Evolutionary conservation across 2,113 vertebrate species (phyloP).

Genomic region (Canis aureus): DNA sequence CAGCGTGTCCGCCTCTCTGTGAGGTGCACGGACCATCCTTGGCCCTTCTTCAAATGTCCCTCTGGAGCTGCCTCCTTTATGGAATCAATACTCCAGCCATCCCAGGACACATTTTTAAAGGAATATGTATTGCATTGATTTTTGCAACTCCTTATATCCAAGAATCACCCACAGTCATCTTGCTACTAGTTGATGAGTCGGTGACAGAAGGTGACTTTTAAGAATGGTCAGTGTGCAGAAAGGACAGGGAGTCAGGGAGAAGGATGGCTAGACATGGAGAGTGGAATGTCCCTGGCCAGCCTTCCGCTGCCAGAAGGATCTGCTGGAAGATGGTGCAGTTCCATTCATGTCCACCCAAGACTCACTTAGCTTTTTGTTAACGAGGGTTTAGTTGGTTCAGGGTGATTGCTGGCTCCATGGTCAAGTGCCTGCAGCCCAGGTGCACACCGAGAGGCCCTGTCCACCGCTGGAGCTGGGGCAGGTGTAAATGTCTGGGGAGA

Average conservation of each 20-base stretch:
- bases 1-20: neutral
- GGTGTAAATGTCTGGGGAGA: neutral
- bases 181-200: slow-evolving; percentile 34
- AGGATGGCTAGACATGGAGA: neutral
- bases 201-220: slow-evolving; percentile 13
- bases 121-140: slow-evolving; percentile 71
- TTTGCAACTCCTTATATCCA: slow-evolving; percentile 58
- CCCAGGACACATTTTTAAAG: slow-evolving; percentile 64
- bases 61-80: slow-evolving; percentile 42
- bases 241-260: neutral
- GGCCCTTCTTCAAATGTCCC: neutral
- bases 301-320: neutral
- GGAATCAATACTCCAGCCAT: slow-evolving; percentile 68
- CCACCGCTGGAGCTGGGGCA: accelerated
- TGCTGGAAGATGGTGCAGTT: neutral
- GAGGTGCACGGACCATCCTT: neutral
- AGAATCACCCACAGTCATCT: neutral
- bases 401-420: too few species aligned
- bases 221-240: slow-evolving; percentile 4
- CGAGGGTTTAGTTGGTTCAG: neutral
- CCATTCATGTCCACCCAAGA: neutral
- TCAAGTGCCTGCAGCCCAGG: neutral
- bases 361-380: neutral
- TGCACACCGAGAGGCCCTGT: accelerated
- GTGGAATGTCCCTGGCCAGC: neutral